Percentiles rank a stretch among this genome's conserved stretches.
Conservation (phyloP, 2,113 vertebrate genomes). For the Campylomormyrus numenius region DNA sequence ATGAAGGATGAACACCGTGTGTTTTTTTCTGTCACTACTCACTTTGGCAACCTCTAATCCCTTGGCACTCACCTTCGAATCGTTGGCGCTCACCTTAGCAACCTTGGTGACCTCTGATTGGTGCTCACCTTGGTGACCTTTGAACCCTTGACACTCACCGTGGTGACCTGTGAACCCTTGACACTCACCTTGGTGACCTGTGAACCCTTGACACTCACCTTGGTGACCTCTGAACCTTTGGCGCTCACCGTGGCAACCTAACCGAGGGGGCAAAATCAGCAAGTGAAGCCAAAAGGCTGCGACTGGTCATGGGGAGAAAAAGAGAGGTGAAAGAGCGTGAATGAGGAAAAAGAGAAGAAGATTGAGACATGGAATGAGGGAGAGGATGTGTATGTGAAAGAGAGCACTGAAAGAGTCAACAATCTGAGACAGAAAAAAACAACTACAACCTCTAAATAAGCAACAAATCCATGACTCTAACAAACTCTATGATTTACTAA, state of each 20-base stretch:
- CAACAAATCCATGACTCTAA: background rate
- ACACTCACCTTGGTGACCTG: background rate
- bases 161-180: background rate
- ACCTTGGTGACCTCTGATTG: background rate
- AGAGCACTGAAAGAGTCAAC: background rate
- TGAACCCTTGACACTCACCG: background rate
- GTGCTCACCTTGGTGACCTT: background rate
- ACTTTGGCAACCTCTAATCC: background rate
- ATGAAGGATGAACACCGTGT: background rate
- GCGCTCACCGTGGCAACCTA: background rate
- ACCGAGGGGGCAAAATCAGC: background rate
- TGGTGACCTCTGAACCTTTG: background rate
- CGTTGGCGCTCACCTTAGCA: background rate
- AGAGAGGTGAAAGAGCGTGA: background rate
- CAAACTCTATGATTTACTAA: background rate
- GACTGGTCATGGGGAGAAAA: background rate
- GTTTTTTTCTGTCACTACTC: background rate
- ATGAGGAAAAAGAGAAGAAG: background rate
- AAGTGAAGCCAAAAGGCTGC: background rate
- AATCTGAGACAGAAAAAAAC: background rate
- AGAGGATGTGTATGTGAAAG: background rate
- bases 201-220: background rate
- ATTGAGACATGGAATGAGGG: background rate
- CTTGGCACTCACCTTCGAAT: background rate
- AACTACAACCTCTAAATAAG: background rate